Percentiles rank a stretch among this genome's conserved stretches.
These are phyloP conservation scores for Salvator merianae DNA, from an alignment of 2,113 vertebrate genomes.

Conservation along the genomic window DNA sequence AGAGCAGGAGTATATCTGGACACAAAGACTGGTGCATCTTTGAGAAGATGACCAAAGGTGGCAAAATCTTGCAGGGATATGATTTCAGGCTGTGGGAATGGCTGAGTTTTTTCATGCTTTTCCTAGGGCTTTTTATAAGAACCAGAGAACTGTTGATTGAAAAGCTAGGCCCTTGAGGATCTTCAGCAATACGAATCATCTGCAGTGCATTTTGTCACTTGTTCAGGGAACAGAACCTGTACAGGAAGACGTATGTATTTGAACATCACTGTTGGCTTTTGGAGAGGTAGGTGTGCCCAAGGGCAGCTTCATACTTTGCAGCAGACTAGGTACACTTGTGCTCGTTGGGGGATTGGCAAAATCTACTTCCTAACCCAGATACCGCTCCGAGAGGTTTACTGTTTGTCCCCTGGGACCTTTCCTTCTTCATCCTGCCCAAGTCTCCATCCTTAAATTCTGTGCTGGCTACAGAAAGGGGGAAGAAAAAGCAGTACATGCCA, in stretches of 20 bases:
- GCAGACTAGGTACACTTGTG: neutral
- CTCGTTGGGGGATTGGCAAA: too few relatives aligned
- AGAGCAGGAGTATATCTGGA: neutral
- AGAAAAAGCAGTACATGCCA: neutral
- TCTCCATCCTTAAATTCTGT: neutral
- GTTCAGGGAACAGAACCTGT: neutral
- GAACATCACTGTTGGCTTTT: neutral
- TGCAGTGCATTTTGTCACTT: neutral
- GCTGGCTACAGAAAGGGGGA: neutral
- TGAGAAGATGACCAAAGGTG: neutral
- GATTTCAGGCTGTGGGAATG: neutral
- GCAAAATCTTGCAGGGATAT: neutral
- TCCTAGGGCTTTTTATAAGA: neutral
- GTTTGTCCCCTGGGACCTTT: neutral
- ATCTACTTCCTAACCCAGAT: neutral
- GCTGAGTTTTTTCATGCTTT: neutral
- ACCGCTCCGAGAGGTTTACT: neutral
- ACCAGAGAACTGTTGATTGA: neutral
- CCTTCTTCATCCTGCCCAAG: neutral
- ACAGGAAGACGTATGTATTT: neutral
- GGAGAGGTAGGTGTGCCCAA: too few relatives aligned
- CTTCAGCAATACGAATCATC: constrained; percentile 14
- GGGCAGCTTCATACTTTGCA: neutral
- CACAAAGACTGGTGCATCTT: neutral
- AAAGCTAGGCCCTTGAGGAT: constrained; percentile 13